Evolutionary conservation across 2,797 vertebrate genomes (phyloP), one percentile per base, ranked within the genome.

Genomic region (Protonibea diacanthus): DNA sequence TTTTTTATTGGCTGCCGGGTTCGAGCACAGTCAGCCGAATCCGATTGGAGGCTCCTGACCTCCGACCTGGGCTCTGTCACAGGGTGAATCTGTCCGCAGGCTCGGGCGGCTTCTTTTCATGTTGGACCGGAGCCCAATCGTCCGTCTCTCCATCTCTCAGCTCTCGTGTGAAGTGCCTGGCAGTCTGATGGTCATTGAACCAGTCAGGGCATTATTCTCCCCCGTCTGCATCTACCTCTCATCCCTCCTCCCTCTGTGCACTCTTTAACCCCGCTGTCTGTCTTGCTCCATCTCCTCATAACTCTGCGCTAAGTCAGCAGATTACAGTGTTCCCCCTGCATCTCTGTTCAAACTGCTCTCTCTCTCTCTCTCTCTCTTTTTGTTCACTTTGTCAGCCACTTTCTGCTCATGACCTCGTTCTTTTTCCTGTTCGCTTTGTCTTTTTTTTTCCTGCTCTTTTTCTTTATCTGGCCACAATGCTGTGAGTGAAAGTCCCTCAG

Each of bases 291-390:
- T 76, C 71, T 76, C 62, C 64, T 88, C 77, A 60, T 49, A 63
- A 57, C 63, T 69, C 57, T 27, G 44, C 70, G 86, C 86, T 25
- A 21, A 78, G 27, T 93, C 89, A 93, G 91, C 92, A 90, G 67
- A 82, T 82, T 76, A 52, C 71, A 82, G 27, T 38, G 58, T 78
- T 77, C 76, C 77, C 47, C 53, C 33, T 59, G 17, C 27, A 20
- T 77, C 23, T 11, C n/a, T 20, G 29, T 6, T 71, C 18, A 64
- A 67, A 71, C 61, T 53, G 9, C 29, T 20, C 38, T 3, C 45
- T 45, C 62, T 48, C 75, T 11, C 20, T 5, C 17, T 58, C 20
- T 44, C 42, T 44, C 42, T 44, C 13, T 44, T 44, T n/a, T 29
- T 59, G 23, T 53, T 29, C 7, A 65, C 23, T 60, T 13, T 63